These are phyloP conservation scores for Okamejei kenojei DNA, from an alignment of 2,797 vertebrate genomes.

Conservation along the genomic window DNA sequence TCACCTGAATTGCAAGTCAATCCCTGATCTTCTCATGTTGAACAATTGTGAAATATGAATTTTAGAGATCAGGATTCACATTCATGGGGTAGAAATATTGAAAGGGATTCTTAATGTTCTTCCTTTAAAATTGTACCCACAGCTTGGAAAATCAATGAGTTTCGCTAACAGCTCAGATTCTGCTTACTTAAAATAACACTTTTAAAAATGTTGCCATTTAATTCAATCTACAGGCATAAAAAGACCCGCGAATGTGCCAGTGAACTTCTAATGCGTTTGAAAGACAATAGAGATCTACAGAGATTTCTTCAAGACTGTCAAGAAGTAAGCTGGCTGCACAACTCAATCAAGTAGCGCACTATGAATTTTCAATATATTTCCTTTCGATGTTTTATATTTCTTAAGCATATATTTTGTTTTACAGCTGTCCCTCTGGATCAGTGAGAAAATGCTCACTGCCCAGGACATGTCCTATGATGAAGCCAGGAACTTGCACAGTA, in stretches of 20 bases:
- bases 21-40: neutral
- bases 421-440: slow-evolving; percentile 90
- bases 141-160: neutral
- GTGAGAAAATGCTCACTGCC: slow-evolving; percentile 96
- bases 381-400: neutral
- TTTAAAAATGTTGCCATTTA: neutral
- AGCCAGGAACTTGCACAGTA: slow-evolving; percentile 94
- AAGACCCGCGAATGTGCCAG: slow-evolving; percentile 77
- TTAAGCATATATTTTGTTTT: slow-evolving; percentile 38
- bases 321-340: slow-evolving; percentile 67
- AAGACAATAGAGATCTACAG: slow-evolving; percentile 94
- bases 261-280: slow-evolving; percentile 81
- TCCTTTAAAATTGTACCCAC: too few relatives aligned
- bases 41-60: neutral
- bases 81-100: neutral
- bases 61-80: neutral
- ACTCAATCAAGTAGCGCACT: neutral
- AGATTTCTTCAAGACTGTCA: slow-evolving; percentile 96
- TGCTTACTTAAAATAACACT: neutral
- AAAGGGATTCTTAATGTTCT: neutral
- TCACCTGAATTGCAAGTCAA: neutral
- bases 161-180: neutral
- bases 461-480: slow-evolving; percentile 97
- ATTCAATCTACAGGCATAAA: slow-evolving; percentile 54
- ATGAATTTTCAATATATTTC: neutral